phyloP scores from a whole-genome alignment of 2,797 vertebrate species.

The Euthynnus affinis region DNA sequence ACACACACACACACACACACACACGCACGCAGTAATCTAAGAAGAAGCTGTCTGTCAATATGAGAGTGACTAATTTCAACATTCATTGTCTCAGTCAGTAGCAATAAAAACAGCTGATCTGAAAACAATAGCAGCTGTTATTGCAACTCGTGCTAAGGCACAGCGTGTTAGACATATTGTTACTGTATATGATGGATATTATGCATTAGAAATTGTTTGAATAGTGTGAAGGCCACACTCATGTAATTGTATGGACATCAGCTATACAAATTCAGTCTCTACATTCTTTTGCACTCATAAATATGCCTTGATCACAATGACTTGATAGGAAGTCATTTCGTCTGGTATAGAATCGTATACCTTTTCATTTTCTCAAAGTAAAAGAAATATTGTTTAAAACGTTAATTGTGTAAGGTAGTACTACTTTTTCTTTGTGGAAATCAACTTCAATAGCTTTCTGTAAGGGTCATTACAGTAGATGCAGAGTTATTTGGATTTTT shows the following conservation, averaged over 20 bases:
- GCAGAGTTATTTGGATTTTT: background rate
- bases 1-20: conserved; percentile 15
- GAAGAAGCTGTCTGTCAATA: conserved; percentile 57
- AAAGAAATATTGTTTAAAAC: background rate
- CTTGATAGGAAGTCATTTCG: background rate
- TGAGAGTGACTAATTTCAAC: conserved; percentile 57
- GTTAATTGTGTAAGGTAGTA: background rate
- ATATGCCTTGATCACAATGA: background rate
- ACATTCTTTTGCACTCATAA: background rate
- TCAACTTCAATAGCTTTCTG: background rate
- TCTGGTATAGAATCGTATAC: background rate
- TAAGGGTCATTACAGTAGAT: background rate
- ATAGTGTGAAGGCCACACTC: conserved; percentile 1
- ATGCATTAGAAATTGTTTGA: background rate
- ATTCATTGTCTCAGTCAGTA: conserved; percentile 53
- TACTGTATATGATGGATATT: conserved; percentile 14
- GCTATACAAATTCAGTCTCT: background rate
- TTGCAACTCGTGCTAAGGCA: conserved; percentile 28
- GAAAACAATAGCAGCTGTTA: conserved; percentile 53
- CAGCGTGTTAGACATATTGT: conserved; percentile 15
- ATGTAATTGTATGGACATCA: background rate
- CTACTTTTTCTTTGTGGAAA: conserved; percentile 7
- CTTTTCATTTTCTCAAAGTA: background rate
- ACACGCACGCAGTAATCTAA: conserved; percentile 32
- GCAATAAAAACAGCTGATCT: conserved; percentile 57